These are phyloP conservation scores for Orientallactaga sibirica DNA, from an alignment of 2,797 vertebrate genomes.

Conservation along the genomic window DNA sequence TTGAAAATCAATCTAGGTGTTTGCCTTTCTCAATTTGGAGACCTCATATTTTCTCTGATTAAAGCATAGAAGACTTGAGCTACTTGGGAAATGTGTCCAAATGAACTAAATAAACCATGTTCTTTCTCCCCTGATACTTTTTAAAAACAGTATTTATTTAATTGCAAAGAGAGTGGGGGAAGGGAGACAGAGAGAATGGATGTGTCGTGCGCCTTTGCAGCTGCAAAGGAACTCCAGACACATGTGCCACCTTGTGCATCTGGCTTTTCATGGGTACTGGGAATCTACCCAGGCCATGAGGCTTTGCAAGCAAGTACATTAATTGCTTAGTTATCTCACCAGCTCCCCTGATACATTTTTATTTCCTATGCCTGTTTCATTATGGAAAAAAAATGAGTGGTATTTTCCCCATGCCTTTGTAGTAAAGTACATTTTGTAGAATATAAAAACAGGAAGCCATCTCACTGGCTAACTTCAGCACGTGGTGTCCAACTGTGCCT, in stretches of 20 bases:
- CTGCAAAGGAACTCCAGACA: too few relatives aligned
- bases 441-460: not conserved
- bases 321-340: too few relatives aligned
- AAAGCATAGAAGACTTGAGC: not conserved
- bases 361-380: not conserved
- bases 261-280: too few relatives aligned
- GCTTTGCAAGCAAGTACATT: too few relatives aligned
- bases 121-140: not conserved
- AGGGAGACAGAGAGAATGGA: too few relatives aligned
- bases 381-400: not conserved
- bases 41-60: not conserved
- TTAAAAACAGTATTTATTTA: too few relatives aligned
- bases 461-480: not conserved
- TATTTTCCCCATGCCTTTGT: not conserved
- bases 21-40: slow-evolving; percentile 19
- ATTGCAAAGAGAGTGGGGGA: too few relatives aligned
- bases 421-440: not conserved
- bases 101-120: not conserved
- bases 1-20: not conserved
- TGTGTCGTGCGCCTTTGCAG: too few relatives aligned
- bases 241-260: too few relatives aligned
- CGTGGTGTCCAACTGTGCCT: not conserved
- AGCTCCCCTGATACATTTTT: not conserved
- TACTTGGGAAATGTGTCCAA: slow-evolving; percentile 6
- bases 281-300: too few relatives aligned